These are phyloP conservation scores for Drosophila subquinaria DNA, from an alignment of 2,888 invertebrate species.

Conservation along the genomic window DNA sequence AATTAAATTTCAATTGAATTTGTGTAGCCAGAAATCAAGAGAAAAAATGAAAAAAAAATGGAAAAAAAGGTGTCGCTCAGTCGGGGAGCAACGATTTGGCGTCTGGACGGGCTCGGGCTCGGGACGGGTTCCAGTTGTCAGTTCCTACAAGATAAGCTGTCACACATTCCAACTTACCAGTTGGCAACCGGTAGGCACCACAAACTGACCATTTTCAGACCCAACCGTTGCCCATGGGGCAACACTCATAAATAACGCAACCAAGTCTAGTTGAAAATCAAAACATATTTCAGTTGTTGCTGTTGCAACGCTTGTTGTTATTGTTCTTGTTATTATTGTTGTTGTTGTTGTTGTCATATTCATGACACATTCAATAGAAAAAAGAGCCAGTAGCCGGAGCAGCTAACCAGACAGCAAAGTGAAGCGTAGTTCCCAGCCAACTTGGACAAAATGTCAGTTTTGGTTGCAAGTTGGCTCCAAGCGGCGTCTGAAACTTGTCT, in stretches of 20 bases:
- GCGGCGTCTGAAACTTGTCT: slow-evolving; percentile 67
- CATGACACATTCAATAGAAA: slow-evolving; percentile 82
- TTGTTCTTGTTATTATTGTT: slow-evolving; percentile 16
- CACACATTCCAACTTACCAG: slow-evolving; percentile 71
- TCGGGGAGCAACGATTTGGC: slow-evolving; percentile 52
- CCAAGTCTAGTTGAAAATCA: slow-evolving; percentile 79
- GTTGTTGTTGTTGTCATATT: slow-evolving; percentile 58
- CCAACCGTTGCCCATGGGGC: slow-evolving; percentile 22
- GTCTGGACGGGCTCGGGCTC: slow-evolving; percentile 17
- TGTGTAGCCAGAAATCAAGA: slow-evolving; percentile 72
- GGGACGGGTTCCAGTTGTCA: slow-evolving; percentile 78
- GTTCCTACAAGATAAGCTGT: slow-evolving; percentile 84
- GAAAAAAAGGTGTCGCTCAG: slow-evolving; percentile 64
- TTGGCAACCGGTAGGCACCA: slow-evolving; percentile 48
- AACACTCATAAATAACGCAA: slow-evolving; percentile 61
- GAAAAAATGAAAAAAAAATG: slow-evolving; percentile 27
- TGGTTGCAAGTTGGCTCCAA: slow-evolving; percentile 40
- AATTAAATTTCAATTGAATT: slow-evolving; percentile 85
- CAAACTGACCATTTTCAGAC: slow-evolving; percentile 36
- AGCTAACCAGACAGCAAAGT: slow-evolving; percentile 53
- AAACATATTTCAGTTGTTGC: slow-evolving; percentile 63
- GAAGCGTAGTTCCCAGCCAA: slow-evolving; percentile 40
- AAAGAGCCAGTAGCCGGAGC: slow-evolving; percentile 66
- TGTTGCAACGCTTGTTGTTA: slow-evolving; percentile 10
- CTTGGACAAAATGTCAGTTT: slow-evolving; percentile 72